Base-by-base conservation (phyloP, 2,113 vertebrate genomes). In the Nestor notabilis region DNA sequence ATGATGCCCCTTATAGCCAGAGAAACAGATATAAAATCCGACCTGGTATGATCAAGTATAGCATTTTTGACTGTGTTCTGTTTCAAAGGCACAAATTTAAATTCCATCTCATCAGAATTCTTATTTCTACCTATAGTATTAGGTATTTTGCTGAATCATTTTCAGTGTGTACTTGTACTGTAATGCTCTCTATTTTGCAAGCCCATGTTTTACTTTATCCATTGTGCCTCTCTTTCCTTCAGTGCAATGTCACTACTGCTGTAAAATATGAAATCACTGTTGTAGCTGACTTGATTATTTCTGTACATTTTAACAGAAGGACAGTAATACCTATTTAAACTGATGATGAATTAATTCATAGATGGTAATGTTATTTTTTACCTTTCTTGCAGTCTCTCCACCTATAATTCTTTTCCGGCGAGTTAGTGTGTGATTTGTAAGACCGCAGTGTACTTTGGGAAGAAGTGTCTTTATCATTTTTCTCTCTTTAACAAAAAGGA, bases 341-440 rank as follows among this genome's bases (percentile, higher is more conserved):
- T 28, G 83, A 37, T 79, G 63, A 23, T 56, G 70, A 92, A 61
- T 17, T 6, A 92, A 60, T 11, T 44, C 7, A 10, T 37, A 41
- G 55, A n/a, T 44, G 50, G 13, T 77, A 69, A 92, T 33, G 13
- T 13, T 76, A 49, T 25, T 90, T 66, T 97, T 97, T 98, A 99
- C 99, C 98, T 94, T 65, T 37, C 5, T 10, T 77, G 98, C 98
- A 35, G 10, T 55, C 29, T 65, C 5, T 83, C 99, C 99, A 70
- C 99, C 99, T 21, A 99, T 0, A 8, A 99, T 97, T 91, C 98
- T 98, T 80, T 98, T 99, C 89, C 74, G 93, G 66, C 98, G 98
- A 58, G 17, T 70, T 37, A 65, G 56, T 3, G 3, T 25, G 33
- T 56, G 68, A 66, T 96, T 95, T 82, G 50, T 77, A 70, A 98